A percentile compares a stretch with the other conserved stretches of the same genome.
These are phyloP conservation scores for Tineola bisselliella DNA, from an alignment of 2,888 invertebrate species.

Conservation along the genomic window DNA sequence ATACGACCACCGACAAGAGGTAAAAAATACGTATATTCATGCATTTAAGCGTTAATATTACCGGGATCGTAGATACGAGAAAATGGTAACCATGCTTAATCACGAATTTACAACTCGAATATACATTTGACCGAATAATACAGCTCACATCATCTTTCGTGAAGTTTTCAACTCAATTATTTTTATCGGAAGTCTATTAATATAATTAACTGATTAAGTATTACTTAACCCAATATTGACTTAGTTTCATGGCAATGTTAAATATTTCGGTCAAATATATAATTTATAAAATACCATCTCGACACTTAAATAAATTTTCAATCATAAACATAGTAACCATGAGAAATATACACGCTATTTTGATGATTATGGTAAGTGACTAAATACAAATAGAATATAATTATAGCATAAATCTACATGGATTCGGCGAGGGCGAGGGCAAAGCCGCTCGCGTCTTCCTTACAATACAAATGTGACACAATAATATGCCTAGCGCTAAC, in stretches of 20 bases:
- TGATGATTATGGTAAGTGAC: conserved; percentile 61
- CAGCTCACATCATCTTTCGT: too few species aligned
- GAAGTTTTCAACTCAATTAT: too few species aligned
- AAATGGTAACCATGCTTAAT: conserved; percentile 3
- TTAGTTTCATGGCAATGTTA: too few species aligned
- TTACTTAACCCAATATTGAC: too few species aligned
- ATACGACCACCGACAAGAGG: conserved; percentile 63
- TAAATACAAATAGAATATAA: conserved; percentile 50
- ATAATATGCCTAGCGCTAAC: conserved; percentile 58
- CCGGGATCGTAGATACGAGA: conserved; percentile 73
- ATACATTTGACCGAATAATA: not conserved
- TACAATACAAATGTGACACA: conserved; percentile 65
- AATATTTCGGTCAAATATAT: not conserved
- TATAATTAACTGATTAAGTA: too few species aligned
- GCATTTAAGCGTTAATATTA: conserved; percentile 91
- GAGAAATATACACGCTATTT: conserved; percentile 63
- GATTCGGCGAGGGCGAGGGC: conserved; percentile 58
- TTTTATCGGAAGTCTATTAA: too few species aligned
- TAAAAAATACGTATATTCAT: conserved; percentile 84
- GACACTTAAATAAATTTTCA: not conserved
- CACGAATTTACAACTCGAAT: not conserved
- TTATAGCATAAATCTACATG: conserved; percentile 62
- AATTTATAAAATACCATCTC: not conserved
- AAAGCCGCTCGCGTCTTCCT: conserved; percentile 58
- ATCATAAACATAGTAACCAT: not conserved